Conservation (phyloP, 2,797 vertebrate species). For the Selene dorsalis region DNA sequence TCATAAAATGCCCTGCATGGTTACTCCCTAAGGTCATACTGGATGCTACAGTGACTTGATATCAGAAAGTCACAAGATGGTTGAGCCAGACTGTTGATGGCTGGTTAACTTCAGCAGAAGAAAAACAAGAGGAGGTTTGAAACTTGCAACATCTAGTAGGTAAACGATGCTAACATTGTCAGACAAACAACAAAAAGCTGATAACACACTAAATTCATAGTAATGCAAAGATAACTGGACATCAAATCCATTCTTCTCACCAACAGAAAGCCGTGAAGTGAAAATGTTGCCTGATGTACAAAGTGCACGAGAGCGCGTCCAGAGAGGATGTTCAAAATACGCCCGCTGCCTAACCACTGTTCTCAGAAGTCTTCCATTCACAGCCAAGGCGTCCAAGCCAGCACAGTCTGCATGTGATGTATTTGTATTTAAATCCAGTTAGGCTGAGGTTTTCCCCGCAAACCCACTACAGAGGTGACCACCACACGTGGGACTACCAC, state of each 20-base stretch:
- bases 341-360: constrained; percentile 25
- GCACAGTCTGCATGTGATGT: constrained; percentile 40
- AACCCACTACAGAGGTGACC: constrained; percentile 54
- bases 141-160: too few species aligned
- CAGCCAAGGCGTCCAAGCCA: constrained; percentile 28
- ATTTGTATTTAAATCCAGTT: constrained; percentile 53
- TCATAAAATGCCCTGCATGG: too few species aligned
- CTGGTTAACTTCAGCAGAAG: too few species aligned
- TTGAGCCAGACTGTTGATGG: too few species aligned
- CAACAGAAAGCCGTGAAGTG: neutral
- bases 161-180: too few species aligned
- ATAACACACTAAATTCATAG: neutral
- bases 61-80: too few species aligned
- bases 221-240: neutral
- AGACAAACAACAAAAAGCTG: neutral
- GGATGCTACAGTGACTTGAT: neutral
- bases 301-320: constrained; percentile 9
- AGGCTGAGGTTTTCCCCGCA: constrained; percentile 53
- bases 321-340: constrained; percentile 26
- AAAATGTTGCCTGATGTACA: constrained; percentile 29
- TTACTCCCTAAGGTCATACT: neutral
- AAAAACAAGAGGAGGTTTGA: too few species aligned
- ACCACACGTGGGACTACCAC: constrained; percentile 46
- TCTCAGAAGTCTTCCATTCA: constrained; percentile 34
- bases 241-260: neutral